Percentiles rank a stretch among this genome's conserved stretches.
Conservation (phyloP, 2,797 vertebrate genomes). For the Rhinoraja longicauda region DNA sequence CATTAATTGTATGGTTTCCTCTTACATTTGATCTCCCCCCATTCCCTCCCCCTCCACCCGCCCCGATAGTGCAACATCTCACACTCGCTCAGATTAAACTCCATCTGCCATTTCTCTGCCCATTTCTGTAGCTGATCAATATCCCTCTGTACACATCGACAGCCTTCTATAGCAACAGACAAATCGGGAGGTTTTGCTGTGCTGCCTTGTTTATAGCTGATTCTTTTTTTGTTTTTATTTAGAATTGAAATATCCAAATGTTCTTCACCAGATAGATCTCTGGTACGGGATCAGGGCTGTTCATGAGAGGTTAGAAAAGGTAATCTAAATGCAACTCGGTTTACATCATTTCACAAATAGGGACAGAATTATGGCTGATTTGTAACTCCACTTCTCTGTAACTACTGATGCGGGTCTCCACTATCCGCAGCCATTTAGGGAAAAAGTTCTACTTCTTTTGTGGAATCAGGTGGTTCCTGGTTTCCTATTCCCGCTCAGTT, state of each 20-base stretch:
- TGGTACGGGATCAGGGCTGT: slow-evolving; percentile 11
- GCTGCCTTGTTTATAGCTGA: neutral
- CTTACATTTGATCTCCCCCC: no score
- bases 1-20: no score
- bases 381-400: neutral
- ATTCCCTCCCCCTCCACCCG: no score
- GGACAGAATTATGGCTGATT: neutral
- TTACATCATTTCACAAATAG: neutral
- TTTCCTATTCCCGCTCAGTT: no score
- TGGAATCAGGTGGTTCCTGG: no score
- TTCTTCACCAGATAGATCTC: slow-evolving; percentile 32
- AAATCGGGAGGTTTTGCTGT: neutral
- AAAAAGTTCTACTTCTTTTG: no score
- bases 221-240: neutral
- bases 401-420: neutral
- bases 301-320: neutral
- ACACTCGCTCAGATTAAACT: no score
- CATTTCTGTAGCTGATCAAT: no score
- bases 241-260: neutral
- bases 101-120: no score
- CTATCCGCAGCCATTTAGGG: neutral
- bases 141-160: no score
- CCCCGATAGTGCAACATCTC: no score
- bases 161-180: no score
- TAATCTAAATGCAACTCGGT: neutral